Evolutionary conservation across 2,888 invertebrate genomes (phyloP), one percentile per base, ranked within the genome.

Genomic region (Agrochola lychnidis): DNA sequence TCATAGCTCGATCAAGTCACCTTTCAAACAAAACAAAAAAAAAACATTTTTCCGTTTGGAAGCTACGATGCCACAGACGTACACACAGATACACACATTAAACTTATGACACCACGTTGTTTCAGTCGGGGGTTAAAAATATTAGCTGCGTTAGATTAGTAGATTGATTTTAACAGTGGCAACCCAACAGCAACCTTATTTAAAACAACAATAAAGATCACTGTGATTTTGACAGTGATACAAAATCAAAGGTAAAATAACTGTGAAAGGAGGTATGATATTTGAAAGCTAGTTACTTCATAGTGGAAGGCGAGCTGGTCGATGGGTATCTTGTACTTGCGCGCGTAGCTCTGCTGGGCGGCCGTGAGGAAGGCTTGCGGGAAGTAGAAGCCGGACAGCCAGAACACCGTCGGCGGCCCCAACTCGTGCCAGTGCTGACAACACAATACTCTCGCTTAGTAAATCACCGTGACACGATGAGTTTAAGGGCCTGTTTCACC

Each of bases 301-400:
- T 98, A 98, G 93, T 98, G 98, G 91, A 98, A 99, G 79, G 97
- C 97, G 63, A 99, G 96, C 88, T 98, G 97, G 96, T 99, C 99
- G 87, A 99, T 99, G 48, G 99, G 99, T 89, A 99, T 99, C 79
- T 97, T 98, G 95, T 98, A 98, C 94, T 99, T 99, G 86, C 99
- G 97, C 7, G 99, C 99, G 94, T 97, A 99, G 94, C 99, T 99
- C 96, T 99, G 99, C 92, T 98, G 98, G 25, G 98, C 98, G 9
- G 99, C 99, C 6, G 99, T 99, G 69, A 99, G 97, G 95, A 99
- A 99, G 4, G 99, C 99, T 95, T 99, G 99, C 0, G 99, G 99
- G 94, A 99, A 99, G 96, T 98, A 99, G 95, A 99, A 99, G 0
- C 99, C 99, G 0, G 99, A 98, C 56, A 99, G 92, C 99, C 99